Percentiles rank a stretch among this genome's conserved stretches.
These are phyloP conservation scores for Coreius guichenoti DNA, from an alignment of 2,797 vertebrate species.

Conservation along the genomic window DNA sequence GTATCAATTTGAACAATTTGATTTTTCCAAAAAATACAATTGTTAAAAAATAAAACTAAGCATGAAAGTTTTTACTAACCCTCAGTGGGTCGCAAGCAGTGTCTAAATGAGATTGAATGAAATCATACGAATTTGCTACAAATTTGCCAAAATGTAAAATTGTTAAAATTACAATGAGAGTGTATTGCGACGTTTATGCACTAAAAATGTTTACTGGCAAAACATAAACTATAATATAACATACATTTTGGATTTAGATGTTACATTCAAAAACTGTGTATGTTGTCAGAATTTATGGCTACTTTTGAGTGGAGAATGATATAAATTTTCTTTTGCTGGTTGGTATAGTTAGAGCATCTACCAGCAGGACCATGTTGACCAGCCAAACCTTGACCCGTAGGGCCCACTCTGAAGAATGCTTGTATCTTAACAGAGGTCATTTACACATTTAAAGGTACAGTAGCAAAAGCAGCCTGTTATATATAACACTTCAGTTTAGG, in stretches of 20 bases:
- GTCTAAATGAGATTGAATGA: not conserved
- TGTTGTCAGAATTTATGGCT: not conserved
- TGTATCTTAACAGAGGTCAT: not conserved
- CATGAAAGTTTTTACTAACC: not conserved
- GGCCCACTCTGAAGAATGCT: not conserved
- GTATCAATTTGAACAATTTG: not conserved
- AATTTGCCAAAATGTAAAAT: not conserved
- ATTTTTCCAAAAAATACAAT: not conserved
- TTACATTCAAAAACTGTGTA: not conserved
- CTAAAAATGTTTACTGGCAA: not conserved
- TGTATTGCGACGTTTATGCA: not conserved
- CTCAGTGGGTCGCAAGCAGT: not conserved
- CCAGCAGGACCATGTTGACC: not conserved
- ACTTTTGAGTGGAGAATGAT: not conserved
- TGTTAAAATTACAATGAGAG: not conserved
- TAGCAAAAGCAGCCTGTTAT: not conserved
- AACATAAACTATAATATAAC: not conserved
- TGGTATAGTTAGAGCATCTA: not conserved
- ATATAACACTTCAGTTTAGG: not conserved
- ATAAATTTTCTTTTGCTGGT: not conserved
- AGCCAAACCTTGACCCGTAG: not conserved
- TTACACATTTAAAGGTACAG: not conserved
- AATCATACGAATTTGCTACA: not conserved
- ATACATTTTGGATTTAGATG: not conserved
- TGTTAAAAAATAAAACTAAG: not conserved